These are phyloP conservation scores for Drosophila virilis DNA, from an alignment of 1,140 invertebrate species.

Conservation along the genomic window DNA sequence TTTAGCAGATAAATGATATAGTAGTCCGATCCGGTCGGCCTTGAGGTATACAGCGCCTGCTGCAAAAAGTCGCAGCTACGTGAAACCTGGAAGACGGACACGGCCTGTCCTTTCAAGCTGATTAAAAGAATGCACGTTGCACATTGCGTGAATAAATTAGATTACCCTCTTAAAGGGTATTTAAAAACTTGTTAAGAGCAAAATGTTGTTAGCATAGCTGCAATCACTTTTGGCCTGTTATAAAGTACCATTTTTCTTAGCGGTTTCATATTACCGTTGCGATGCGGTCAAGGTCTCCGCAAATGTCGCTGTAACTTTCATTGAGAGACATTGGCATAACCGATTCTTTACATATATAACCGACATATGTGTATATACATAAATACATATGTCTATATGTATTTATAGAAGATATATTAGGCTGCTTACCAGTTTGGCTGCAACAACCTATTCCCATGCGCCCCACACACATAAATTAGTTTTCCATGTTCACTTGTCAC, in stretches of 20 bases:
- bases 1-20: not conserved
- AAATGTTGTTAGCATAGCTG: conserved; percentile 69
- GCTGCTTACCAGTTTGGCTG: not conserved
- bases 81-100: no score
- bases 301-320: conserved; percentile 46
- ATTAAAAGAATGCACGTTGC: no score
- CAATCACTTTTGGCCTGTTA: conserved; percentile 56
- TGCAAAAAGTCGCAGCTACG: no score
- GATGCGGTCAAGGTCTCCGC: conserved; percentile 70
- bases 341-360: not conserved
- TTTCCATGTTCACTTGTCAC: conserved; percentile 78
- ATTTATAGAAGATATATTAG: not conserved
- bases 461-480: conserved; percentile 75
- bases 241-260: conserved; percentile 53
- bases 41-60: no score
- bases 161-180: not conserved
- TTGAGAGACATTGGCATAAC: conserved; percentile 15
- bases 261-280: conserved; percentile 77
- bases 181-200: conserved; percentile 70
- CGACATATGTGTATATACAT: no score
- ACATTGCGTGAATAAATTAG: no score
- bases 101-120: no score
- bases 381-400: not conserved
- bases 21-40: no score
- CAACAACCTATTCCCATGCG: conserved; percentile 61